Base-by-base conservation (phyloP, 1,140 invertebrate genomes). In the Drosophila orosa region DNA sequence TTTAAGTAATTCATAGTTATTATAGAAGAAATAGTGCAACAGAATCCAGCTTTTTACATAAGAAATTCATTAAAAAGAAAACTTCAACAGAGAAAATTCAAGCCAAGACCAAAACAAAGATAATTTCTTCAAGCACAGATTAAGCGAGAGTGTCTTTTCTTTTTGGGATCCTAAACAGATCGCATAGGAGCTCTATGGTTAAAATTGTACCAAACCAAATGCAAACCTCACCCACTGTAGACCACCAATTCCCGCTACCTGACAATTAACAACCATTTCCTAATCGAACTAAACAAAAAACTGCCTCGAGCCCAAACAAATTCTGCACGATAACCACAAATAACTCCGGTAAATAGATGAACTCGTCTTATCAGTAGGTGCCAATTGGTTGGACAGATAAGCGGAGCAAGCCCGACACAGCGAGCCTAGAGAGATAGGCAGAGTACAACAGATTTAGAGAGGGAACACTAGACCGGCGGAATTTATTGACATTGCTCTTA, bases 311-410 rank as follows among this genome's bases (percentile, higher is more conserved):
- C 25, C 60, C 61, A 84, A 84, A 80, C 39, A 74, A 54, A 54
- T n/a, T 57, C 62, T 61, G 50, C 59, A 37, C 66, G 69, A 54
- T 31, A 59, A 39, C 42, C 56, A 62, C 44, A 55, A 68, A 79
- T 22, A 61, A 47, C 48, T 33, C 37, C 10, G 75, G 56, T 40
- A 61, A 77, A 72, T 48, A 65, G 39, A 58, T 66, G 61, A 68
- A 74, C 59, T 59, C 35, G 63, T 66, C 54, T 83, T 87, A 86
- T 87, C 82, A 44, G 17, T 55, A 78, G 78, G 83, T 82, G 83
- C 50, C 37, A 85, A 85, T 87, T 85, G 82, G 57, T 68, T 39
- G 52, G 37, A 9, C 33, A 75, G 74, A 78, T 85, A 85, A 75
- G 57, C 67, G 33, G 24, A 61, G 13, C 13, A 47, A 35, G 22